phyloP scores from a whole-genome alignment of 2,113 vertebrate species.

The Athene noctua region DNA sequence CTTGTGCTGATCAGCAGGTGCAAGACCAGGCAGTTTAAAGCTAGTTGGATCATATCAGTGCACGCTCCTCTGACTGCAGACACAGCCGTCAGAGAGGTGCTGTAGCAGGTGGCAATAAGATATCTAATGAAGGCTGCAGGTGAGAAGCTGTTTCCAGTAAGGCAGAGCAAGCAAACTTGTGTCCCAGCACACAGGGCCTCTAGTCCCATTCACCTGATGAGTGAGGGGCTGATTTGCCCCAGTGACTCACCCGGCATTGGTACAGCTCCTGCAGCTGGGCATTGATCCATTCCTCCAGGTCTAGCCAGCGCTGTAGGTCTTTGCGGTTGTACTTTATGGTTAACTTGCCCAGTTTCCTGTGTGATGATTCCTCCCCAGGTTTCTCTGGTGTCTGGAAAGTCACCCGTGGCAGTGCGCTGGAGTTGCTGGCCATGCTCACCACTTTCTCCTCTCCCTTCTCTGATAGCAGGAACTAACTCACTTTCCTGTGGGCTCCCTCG shows the following conservation, averaged over 20 bases:
- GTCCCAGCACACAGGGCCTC: background rate
- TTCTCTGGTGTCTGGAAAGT: constrained; percentile 83
- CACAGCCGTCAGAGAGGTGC: background rate
- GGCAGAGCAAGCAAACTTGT: background rate
- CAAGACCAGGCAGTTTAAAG: background rate
- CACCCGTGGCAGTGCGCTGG: constrained; percentile 82
- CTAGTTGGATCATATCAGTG: background rate
- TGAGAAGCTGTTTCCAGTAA: background rate
- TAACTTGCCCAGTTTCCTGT: constrained; percentile 87
- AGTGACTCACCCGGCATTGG: constrained; percentile 83
- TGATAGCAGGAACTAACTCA: background rate
- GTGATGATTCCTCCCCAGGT: constrained; percentile 72
- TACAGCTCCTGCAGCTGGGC: constrained; percentile 89
- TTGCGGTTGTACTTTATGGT: constrained; percentile 95
- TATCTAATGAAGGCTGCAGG: background rate
- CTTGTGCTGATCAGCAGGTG: background rate
- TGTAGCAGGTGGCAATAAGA: background rate
- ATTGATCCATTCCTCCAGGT: constrained; percentile 95
- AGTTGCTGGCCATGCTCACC: constrained; percentile 78
- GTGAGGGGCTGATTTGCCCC: background rate
- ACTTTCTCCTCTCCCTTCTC: constrained; percentile 4
- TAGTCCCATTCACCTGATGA: background rate
- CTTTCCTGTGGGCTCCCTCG: background rate
- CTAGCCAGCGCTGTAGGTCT: constrained; percentile 91
- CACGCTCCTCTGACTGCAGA: background rate